phyloP scores from a whole-genome alignment of 2,888 invertebrate genomes.

The Apotomis turbidana region DNA sequence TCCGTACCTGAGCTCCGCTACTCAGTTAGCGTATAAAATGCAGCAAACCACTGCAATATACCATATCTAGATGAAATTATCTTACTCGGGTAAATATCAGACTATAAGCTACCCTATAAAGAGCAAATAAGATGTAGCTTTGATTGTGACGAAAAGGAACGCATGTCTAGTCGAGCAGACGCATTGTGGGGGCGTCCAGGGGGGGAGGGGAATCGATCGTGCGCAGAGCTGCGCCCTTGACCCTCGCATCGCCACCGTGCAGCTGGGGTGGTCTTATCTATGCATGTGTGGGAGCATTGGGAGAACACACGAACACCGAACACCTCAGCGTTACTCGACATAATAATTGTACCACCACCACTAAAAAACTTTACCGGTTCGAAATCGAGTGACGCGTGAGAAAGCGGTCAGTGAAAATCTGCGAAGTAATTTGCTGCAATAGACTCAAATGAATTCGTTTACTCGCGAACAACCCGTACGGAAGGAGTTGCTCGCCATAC shows the following conservation, averaged over 20 bases:
- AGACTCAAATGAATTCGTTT: neutral
- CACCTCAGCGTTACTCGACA: neutral
- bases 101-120: constrained; percentile 12
- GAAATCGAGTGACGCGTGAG: constrained; percentile 27
- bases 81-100: neutral
- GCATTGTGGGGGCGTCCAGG: constrained; percentile 44
- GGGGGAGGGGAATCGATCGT: constrained; percentile 48
- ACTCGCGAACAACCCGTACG: constrained; percentile 4
- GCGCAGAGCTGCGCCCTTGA: constrained; percentile 68
- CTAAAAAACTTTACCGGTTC: constrained; percentile 22
- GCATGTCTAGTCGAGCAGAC: constrained; percentile 57
- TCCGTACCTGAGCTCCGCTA: constrained; percentile 6
- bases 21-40: constrained; percentile 23
- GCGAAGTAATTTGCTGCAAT: constrained; percentile 13
- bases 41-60: constrained; percentile 30
- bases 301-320: constrained; percentile 43
- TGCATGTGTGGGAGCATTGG: constrained; percentile 43
- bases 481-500: constrained; percentile 10
- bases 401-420: constrained; percentile 27
- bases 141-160: constrained; percentile 30
- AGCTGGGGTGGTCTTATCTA: constrained; percentile 40
- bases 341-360: neutral
- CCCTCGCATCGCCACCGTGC: constrained; percentile 59
- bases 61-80: constrained; percentile 18
- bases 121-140: constrained; percentile 32